Conservation (phyloP, 1,140 invertebrate genomes). For the Leptinotarsa texana region DNA sequence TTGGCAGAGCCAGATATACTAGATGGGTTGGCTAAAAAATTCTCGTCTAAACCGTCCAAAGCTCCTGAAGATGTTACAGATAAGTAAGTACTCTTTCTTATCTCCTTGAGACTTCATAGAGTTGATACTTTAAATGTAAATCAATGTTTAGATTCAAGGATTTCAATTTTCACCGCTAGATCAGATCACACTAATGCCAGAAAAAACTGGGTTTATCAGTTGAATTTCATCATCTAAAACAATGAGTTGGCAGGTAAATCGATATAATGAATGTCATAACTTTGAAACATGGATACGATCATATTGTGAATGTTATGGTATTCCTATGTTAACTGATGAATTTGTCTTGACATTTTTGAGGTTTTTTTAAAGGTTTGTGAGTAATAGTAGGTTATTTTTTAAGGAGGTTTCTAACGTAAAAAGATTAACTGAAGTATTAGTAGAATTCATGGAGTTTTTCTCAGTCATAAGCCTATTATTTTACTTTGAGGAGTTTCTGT, state of each 20-base stretch:
- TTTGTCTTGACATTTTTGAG: not conserved
- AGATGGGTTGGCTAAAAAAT: conserved; percentile 78
- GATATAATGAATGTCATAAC: conserved; percentile 15
- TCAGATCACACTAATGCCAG: conserved; percentile 13
- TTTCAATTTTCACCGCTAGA: conserved; percentile 9
- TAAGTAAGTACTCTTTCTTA: conserved; percentile 30
- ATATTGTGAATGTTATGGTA: not conserved
- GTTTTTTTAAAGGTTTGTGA: not conserved
- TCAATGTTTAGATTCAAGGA: conserved; percentile 11
- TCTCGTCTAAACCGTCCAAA: conserved; percentile 84
- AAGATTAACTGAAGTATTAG: no score
- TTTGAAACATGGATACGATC: not conserved
- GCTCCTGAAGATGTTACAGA: conserved; percentile 69
- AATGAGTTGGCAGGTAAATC: conserved; percentile 12
- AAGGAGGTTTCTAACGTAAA: no score
- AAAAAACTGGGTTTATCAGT: conserved; percentile 20
- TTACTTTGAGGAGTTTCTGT: no score
- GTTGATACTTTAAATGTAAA: not conserved
- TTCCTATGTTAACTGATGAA: not conserved
- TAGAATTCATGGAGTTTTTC: no score
- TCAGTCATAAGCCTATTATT: no score
- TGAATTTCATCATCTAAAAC: conserved; percentile 21
- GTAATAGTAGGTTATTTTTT: not conserved
- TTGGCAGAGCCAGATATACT: conserved; percentile 86
- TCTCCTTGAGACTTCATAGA: not conserved